Evolutionary conservation across 2,797 vertebrate species (phyloP), one percentile per base, ranked within the genome.

Genomic region (Oreochromis mossambicus): DNA sequence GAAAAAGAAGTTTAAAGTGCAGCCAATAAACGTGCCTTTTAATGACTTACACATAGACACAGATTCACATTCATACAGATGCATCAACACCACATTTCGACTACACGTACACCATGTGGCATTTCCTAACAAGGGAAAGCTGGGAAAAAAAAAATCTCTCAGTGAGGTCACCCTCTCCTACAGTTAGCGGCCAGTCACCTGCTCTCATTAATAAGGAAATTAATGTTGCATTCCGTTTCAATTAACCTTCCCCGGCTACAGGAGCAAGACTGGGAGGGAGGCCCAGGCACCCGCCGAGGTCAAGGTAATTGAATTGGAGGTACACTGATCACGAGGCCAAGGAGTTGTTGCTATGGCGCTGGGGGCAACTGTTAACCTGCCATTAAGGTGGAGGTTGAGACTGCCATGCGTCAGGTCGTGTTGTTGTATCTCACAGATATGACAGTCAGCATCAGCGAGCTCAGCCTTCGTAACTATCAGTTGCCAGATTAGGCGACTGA

Each of bases 161-260:
- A 3, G 80, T 76, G 87, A 95, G 94, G 92, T 93, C 93, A 94
- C 93, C 79, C 87, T 91, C 89, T 92, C 91, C 93, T 89, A 92
- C 86, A 93, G 94, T 93, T 89, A 90, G 86, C 68, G 88, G 87
- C 89, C 88, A 94, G 90, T 95, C 92, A 91, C 90, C 92, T 94
- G 87, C 86, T 94, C 95, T 95, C 94, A 95, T 97, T 96, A 96
- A 95, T 95, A 96, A 96, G 94, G 90, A 96, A 96, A 96, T 97
- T 96, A 96, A 96, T 96, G 92, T 95, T 95, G 94, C 96, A 95
- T 96, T 96, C 93, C 86, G 92, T 96, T 97, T 97, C 96, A 97
- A 97, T 97, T 97, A 97, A 96, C 96, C 96, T 97, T 96, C 94
- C 86, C 80, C 48, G 89, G 92, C 89, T 95, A 95, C 88, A 85